Conservation (phyloP, 2,113 vertebrate genomes). For the Dipodomys merriami region DNA sequence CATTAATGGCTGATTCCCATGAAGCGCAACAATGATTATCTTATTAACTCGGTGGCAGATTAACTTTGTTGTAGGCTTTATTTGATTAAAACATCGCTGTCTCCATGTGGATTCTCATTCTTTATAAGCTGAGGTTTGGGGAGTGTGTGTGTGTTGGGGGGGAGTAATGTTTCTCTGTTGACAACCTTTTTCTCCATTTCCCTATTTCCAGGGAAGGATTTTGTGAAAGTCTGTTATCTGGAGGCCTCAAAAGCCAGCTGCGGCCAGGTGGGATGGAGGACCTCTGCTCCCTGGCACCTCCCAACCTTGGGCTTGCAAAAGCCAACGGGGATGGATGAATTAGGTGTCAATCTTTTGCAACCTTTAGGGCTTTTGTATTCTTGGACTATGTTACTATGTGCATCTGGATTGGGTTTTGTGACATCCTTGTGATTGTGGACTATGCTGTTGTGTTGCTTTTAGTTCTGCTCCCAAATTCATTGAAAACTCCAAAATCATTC, state of each 20-base stretch:
- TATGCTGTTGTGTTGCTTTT: not conserved
- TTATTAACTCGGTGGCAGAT: conserved; percentile 71
- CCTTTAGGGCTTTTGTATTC: not conserved
- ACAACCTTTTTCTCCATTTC: not conserved
- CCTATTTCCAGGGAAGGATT: not conserved
- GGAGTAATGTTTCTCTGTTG: not conserved
- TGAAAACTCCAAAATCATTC: conserved; percentile 68
- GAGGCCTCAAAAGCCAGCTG: not conserved
- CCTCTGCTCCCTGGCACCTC: fast-evolving
- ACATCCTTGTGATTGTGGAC: not conserved
- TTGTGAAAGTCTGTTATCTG: not conserved
- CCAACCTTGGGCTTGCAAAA: not conserved
- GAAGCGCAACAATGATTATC: conserved; percentile 65
- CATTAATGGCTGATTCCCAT: conserved; percentile 64
- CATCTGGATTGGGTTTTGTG: not conserved
- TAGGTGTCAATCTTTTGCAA: too few relatives aligned
- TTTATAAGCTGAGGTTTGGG: conserved; percentile 3
- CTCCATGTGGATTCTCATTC: not conserved
- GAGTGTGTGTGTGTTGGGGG: not conserved
- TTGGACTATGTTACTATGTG: not conserved
- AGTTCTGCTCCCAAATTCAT: conserved; percentile 42
- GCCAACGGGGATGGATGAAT: not conserved
- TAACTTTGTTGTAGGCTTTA: conserved; percentile 62
- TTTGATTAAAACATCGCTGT: conserved; percentile 66
- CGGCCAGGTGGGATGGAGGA: not conserved